Base-by-base conservation (phyloP, 2,113 vertebrate genomes). In the Antechinus stuartii region DNA sequence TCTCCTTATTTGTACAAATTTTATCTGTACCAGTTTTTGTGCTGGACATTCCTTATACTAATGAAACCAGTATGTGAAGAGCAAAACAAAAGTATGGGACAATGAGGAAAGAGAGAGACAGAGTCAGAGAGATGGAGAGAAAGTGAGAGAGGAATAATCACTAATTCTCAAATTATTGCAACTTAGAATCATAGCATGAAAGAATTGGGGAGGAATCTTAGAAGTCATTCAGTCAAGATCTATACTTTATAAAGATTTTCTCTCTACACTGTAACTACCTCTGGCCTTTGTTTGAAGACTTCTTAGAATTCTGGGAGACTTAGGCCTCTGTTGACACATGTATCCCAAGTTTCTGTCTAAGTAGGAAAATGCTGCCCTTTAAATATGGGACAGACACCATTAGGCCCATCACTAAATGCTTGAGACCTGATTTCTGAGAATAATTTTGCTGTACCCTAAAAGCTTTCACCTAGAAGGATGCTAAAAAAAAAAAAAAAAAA, bases 21-120 rank as follows among this genome's bases (percentile, higher is more conserved):
- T 96, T 96, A 95, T 94, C 55, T 92, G 55, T 92, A 92, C 56
- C 95, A 96, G 93, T 95, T 42, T 68, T 68, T 14, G 3, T 68
- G 14, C 12, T n/a, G 61, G 61, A 5, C 14, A 11, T 27, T 68
- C 30, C 27, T 30, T 61, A 35, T 68, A 68, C 12, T 35, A 68
- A 68, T 35, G 35, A 76, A n/a, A 5, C 16, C 35, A n/a, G 19
- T 35, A n/a, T 0, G 16, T 76, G 14, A n/a, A 84, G 35, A 16
- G 19, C 68, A 84, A 84, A 84, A 84, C 19, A 42, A 84, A 84
- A 42, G 95, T 91, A 93, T 91, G 76, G 47, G 57, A 95, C 24
- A 93, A 91, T 54, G 54, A 95, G 91, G 5, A 96, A 93, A 68
- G 94, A 53, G 95, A 61, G 10, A 30, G 27, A 10, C 0, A 30